Evolutionary conservation across 2,113 vertebrate species (phyloP).

Genomic region (Ochotona princeps): DNA sequence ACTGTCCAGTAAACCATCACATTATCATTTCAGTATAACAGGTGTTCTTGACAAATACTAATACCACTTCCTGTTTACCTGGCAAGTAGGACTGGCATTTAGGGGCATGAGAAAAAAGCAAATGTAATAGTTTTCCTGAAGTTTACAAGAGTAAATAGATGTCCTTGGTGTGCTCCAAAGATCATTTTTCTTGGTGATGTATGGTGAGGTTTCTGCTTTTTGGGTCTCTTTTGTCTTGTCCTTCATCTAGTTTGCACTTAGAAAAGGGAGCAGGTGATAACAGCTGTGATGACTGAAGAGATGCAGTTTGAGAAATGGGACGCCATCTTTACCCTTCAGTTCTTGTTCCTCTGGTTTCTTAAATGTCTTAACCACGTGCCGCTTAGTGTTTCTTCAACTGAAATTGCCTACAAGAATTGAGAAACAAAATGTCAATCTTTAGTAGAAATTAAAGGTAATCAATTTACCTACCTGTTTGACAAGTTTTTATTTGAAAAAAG

Average conservation of each 20-base stretch:
- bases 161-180: not conserved
- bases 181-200: not conserved
- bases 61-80: not conserved
- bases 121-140: not conserved
- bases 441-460: not conserved
- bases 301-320: not conserved
- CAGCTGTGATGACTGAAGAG: not conserved
- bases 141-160: not conserved
- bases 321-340: not conserved
- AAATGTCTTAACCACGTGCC: not conserved
- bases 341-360: conserved; percentile 40
- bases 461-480: not conserved
- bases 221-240: not conserved
- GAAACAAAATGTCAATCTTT: not conserved
- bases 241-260: not conserved
- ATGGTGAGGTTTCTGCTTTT: not conserved
- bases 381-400: not conserved
- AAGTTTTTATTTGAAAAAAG: not conserved
- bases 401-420: conserved; percentile 58
- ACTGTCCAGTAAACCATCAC: not conserved
- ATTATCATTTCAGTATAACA: not conserved
- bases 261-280: not conserved
- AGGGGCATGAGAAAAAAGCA: not conserved
- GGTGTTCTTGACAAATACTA: not conserved
- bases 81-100: not conserved